Conservation (phyloP, 1,140 invertebrate genomes). For the Diabrotica undecimpunctata region DNA sequence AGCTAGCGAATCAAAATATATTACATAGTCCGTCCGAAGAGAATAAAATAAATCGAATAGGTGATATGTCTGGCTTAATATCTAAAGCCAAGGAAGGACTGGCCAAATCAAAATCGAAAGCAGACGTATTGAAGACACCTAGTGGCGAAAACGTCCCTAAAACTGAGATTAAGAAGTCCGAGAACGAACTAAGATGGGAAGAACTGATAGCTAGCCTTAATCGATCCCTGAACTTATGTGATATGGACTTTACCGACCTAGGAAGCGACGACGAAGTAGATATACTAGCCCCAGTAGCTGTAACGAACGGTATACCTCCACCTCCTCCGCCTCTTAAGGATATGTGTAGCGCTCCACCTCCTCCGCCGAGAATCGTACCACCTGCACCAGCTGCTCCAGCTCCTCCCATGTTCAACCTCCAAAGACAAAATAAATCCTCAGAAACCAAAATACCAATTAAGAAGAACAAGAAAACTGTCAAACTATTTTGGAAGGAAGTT, state of each 20-base stretch:
- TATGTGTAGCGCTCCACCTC: conserved; percentile 47
- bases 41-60: conserved; percentile 56
- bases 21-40: conserved; percentile 56
- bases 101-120: conserved; percentile 77
- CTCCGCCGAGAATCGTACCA: conserved; percentile 44
- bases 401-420: conserved; percentile 43
- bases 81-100: conserved; percentile 90
- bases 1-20: conserved; percentile 66
- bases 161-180: conserved; percentile 78
- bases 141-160: conserved; percentile 58
- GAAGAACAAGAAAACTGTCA: conserved; percentile 97
- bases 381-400: conserved; percentile 47
- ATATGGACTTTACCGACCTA: conserved; percentile 94
- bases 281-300: conserved; percentile 57
- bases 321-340: conserved; percentile 63
- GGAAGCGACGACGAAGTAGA: conserved; percentile 74
- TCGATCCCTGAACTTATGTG: conserved; percentile 84
- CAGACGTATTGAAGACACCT: conserved; percentile 65
- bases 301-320: conserved; percentile 63
- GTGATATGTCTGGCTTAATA: conserved; percentile 85
- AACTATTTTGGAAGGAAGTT: conserved; percentile 98
- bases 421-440: conserved; percentile 45
- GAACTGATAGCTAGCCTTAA: conserved; percentile 77
- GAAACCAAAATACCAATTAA: conserved; percentile 55
- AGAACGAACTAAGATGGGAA: conserved; percentile 95